Percentiles rank a stretch among this genome's conserved stretches.
Conservation (phyloP, 2,113 vertebrate species). For the Felis catus region DNA sequence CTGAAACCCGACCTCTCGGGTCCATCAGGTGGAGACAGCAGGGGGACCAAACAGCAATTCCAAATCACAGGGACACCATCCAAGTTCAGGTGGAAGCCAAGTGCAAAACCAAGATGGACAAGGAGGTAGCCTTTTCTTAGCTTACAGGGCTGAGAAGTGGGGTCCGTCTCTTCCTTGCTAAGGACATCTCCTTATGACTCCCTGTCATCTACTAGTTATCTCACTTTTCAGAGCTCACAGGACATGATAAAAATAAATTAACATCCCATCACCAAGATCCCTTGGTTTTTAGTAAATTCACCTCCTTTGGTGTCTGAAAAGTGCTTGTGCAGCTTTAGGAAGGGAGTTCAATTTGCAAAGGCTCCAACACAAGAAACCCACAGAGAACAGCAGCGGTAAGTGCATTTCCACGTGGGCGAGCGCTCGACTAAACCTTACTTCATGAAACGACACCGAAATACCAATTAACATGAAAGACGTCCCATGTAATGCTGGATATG, state of each 20-base stretch:
- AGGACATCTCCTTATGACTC: not conserved
- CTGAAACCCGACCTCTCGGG: fast-evolving
- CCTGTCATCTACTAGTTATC: not conserved
- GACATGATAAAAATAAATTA: not conserved
- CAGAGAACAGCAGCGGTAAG: not conserved
- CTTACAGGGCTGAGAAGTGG: fast-evolving
- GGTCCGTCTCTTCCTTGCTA: not conserved
- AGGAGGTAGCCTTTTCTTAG: not conserved
- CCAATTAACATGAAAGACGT: not conserved
- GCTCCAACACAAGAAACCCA: not conserved
- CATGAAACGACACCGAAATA: not conserved
- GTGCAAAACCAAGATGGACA: not conserved
- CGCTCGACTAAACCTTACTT: fast-evolving
- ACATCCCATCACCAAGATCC: not conserved
- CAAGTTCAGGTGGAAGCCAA: fast-evolving
- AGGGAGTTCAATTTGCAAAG: not conserved
- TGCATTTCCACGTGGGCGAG: not conserved
- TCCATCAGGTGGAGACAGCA: fast-evolving
- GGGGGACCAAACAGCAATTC: fast-evolving
- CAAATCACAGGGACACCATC: no score
- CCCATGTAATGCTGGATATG: fast-evolving
- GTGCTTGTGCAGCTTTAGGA: not conserved
- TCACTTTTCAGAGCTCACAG: fast-evolving
- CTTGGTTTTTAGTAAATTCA: not conserved
- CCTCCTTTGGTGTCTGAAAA: not conserved